Base-by-base conservation (phyloP, 2,888 invertebrate genomes). In the Dastarcus helophoroides region DNA sequence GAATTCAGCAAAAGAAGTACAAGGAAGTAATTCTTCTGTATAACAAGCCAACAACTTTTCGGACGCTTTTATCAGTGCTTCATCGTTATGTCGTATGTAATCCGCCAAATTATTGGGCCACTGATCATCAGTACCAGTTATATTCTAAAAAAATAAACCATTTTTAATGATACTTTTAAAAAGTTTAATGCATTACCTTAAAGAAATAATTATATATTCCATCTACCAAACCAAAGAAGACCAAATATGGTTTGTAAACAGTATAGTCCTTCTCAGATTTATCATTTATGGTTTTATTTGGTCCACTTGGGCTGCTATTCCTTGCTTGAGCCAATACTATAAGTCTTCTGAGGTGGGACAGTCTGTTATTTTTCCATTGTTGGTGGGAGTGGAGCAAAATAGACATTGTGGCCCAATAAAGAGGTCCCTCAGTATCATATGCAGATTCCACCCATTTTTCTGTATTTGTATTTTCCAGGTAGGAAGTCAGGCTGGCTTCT, bases 81-180 rank as follows among this genome's bases (percentile, higher is more conserved):
- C 90, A 65, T 97, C 95, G 63, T 89, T 91, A 59, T 89, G 82
- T 2, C 95, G 79, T 51, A 95, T 86, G 58, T 83, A 91, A 58
- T 93, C 91, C 11, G 93, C 93, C 32, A 95, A 65, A 37, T 79
- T 77, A 25, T 79, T 71, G 14, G 93, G 79, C 95, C 95, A 95
- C 46, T 84, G 84, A 43, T 86, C 85, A 38, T 80, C 79, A 5
- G 69, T 67, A 22, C 80, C 76, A 30, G 69, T 69, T 22, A 81
- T 76, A 56, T 69, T 76, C 75, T 84, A 66, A 13, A 60, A 61
- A 36, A 50, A 43, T 37, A 40, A 31, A 36, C 31, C 6, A 26
- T 14, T 32, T 11, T 29, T 7, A 29, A 11, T 22, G 11, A 23
- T 12, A 9, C 13, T 13, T 11, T 16, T 11, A 37, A 7, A 5